Conservation (phyloP, 2,888 invertebrate genomes). For the Scaptodrosophila latifasciaeformis region DNA sequence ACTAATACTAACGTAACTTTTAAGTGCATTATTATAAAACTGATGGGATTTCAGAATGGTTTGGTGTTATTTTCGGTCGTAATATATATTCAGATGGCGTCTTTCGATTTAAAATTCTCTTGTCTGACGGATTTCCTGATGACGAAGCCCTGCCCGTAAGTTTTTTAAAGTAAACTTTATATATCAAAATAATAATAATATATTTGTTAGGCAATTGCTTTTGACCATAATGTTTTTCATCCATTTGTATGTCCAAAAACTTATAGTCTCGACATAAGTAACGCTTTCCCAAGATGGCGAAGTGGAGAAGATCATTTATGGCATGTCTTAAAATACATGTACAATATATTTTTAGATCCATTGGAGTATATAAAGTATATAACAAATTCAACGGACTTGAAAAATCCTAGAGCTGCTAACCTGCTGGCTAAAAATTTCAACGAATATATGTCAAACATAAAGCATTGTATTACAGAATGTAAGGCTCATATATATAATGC, state of each 20-base stretch:
- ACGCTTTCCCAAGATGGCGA: slow-evolving; percentile 91
- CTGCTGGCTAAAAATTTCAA: slow-evolving; percentile 79
- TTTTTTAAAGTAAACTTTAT: not conserved
- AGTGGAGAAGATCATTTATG: slow-evolving; percentile 88
- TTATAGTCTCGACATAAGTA: slow-evolving; percentile 84
- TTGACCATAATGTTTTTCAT: slow-evolving; percentile 77
- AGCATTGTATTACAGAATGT: slow-evolving; percentile 82
- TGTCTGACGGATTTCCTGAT: slow-evolving; percentile 90
- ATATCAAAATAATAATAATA: not conserved
- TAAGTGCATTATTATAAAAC: no score
- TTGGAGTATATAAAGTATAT: slow-evolving; percentile 65
- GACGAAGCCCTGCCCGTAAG: slow-evolving; percentile 60
- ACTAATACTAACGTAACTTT: not conserved
- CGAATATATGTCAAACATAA: slow-evolving; percentile 82
- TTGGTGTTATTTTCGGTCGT: slow-evolving; percentile 82
- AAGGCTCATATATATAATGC: slow-evolving; percentile 85
- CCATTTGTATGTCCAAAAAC: slow-evolving; percentile 87
- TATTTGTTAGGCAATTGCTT: not conserved
- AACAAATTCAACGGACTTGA: slow-evolving; percentile 31
- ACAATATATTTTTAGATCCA: slow-evolving; percentile 89
- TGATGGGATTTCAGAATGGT: slow-evolving; percentile 59
- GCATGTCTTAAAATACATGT: slow-evolving; percentile 91
- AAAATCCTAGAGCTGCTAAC: slow-evolving; percentile 63
- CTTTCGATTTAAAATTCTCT: slow-evolving; percentile 89
- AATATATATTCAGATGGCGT: slow-evolving; percentile 88